phyloP scores from a whole-genome alignment of 2,888 invertebrate genomes.

The Coremacera marginata region DNA sequence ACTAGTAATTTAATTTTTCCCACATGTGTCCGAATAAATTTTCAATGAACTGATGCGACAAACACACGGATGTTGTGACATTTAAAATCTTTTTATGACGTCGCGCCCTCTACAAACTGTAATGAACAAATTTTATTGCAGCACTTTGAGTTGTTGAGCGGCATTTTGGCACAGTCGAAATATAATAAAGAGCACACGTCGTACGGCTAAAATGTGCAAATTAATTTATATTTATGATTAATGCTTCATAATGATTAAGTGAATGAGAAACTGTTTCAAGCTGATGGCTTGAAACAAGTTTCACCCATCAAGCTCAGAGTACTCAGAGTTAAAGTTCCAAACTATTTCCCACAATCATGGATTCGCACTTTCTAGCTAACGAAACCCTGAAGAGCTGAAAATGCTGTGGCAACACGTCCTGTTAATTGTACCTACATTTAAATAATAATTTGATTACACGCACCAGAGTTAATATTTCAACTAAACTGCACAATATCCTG shows the following conservation, averaged over 20 bases:
- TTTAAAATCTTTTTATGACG: slow-evolving; percentile 17
- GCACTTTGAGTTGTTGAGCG: neutral
- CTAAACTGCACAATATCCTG: slow-evolving; percentile 28
- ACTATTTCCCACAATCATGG: slow-evolving; percentile 33
- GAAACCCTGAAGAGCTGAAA: neutral
- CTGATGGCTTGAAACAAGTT: neutral
- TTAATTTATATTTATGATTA: neutral
- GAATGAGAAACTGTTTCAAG: neutral
- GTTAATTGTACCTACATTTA: slow-evolving; percentile 43
- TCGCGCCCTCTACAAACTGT: neutral
- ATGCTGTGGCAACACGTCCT: slow-evolving; percentile 16
- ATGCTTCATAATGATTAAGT: neutral
- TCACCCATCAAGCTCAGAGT: neutral
- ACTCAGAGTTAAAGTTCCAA: neutral
- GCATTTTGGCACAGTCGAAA: neutral
- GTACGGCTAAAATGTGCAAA: neutral
- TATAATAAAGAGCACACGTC: neutral
- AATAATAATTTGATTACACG: slow-evolving; percentile 41
- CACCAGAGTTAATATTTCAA: neutral
- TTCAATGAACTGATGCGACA: neutral
- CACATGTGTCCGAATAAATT: neutral
- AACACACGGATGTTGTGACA: slow-evolving; percentile 32
- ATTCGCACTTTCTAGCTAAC: neutral
- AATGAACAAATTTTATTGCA: slow-evolving; percentile 36
- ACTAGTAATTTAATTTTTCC: neutral